phyloP scores from a whole-genome alignment of 2,113 vertebrate genomes.

The Gulo gulo region DNA sequence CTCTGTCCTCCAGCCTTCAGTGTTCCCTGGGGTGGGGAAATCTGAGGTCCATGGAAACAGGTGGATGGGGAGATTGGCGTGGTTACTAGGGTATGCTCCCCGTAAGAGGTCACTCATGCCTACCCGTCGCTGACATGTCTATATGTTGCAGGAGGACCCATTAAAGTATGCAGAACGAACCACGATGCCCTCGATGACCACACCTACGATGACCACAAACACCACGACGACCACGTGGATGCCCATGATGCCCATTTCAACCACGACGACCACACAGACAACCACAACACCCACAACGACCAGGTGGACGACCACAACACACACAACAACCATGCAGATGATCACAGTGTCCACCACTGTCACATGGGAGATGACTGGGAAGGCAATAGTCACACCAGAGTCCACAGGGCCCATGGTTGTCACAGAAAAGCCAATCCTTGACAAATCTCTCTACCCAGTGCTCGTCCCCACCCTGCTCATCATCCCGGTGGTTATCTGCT shows the following conservation, averaged over 20 bases:
- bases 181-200: no score
- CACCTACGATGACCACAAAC: rapidly evolving
- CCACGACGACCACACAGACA: no score
- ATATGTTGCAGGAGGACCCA: background rate
- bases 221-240: background rate
- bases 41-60: background rate
- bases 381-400: background rate
- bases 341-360: background rate
- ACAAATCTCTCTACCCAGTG: background rate
- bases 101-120: background rate
- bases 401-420: background rate
- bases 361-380: background rate
- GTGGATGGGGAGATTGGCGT: rapidly evolving
- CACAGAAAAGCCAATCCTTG: background rate
- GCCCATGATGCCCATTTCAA: no score
- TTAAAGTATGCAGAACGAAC: background rate
- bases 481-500: background rate
- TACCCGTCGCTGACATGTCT: background rate
- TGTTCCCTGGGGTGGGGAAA: no score
- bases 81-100: background rate
- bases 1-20: no score
- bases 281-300: background rate
- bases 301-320: no score
- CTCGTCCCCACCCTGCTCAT: background rate
- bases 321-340: background rate